A percentile compares a stretch with the other conserved stretches of the same genome.
phyloP scores from a whole-genome alignment of 2,113 vertebrate species.

The Apistogramma diplotaenia region DNA sequence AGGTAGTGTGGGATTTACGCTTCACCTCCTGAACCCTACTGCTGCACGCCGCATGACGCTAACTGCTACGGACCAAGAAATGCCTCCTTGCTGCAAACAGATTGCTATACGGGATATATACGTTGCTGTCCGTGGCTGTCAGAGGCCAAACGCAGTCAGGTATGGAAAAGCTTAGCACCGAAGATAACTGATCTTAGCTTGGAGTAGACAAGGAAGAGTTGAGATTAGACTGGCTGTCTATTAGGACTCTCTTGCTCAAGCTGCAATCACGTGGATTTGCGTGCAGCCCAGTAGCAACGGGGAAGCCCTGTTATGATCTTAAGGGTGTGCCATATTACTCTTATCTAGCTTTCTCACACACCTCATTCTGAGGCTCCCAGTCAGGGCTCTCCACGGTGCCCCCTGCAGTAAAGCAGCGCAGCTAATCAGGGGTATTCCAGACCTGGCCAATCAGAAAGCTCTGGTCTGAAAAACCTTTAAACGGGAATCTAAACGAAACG shows the following conservation, averaged over 20 bases:
- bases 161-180: slow-evolving; percentile 48
- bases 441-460: slow-evolving; percentile 29
- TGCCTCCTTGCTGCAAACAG: slow-evolving; percentile 15
- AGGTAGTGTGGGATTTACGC: neutral
- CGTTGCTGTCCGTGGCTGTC: slow-evolving; percentile 25
- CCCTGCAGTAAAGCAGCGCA: neutral
- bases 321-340: slow-evolving; percentile 62
- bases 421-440: slow-evolving; percentile 46
- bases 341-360: slow-evolving; percentile 72
- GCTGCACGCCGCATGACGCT: neutral
- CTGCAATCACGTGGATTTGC: slow-evolving; percentile 21
- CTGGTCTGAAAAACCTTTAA: slow-evolving; percentile 10
- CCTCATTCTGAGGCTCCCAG: slow-evolving; percentile 56
- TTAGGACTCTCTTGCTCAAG: slow-evolving; percentile 7
- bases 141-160: slow-evolving; percentile 29
- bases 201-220: slow-evolving; percentile 29
- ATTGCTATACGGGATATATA: slow-evolving; percentile 14
- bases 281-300: slow-evolving; percentile 25
- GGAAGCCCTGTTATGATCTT: slow-evolving; percentile 53
- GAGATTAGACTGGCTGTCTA: slow-evolving; percentile 33
- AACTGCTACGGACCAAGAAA: slow-evolving; percentile 35
- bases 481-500: slow-evolving; percentile 14
- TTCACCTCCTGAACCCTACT: neutral
- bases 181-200: slow-evolving; percentile 31
- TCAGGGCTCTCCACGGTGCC: slow-evolving; percentile 39